Percentiles rank a stretch among this genome's conserved stretches.
These are phyloP conservation scores for Eupithecia subumbrata DNA, from an alignment of 2,888 invertebrate genomes.

Conservation along the genomic window DNA sequence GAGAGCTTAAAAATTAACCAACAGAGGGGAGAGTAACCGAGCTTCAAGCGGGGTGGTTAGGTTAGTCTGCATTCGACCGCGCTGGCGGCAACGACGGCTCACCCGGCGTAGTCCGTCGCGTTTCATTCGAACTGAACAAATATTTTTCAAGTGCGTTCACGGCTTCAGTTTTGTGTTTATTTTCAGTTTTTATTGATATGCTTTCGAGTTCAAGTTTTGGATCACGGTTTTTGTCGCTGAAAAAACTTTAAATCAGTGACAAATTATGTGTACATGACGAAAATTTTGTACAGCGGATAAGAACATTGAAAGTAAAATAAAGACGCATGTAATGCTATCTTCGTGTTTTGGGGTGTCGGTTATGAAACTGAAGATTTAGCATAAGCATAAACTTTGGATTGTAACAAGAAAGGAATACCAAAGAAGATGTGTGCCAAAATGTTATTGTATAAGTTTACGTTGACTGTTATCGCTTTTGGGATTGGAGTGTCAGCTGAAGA, in stretches of 20 bases:
- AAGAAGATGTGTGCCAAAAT: slow-evolving; percentile 84
- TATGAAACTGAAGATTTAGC: slow-evolving; percentile 75
- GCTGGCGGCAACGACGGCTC: slow-evolving; percentile 69
- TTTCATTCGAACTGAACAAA: slow-evolving; percentile 77
- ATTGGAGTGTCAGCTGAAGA: slow-evolving; percentile 84
- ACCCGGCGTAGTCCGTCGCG: slow-evolving; percentile 55
- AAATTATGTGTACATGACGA: slow-evolving; percentile 62
- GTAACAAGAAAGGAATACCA: slow-evolving; percentile 71
- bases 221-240: slow-evolving; percentile 48
- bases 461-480: slow-evolving; percentile 75
- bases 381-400: slow-evolving; percentile 62
- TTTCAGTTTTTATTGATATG: slow-evolving; percentile 57
- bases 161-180: slow-evolving; percentile 63
- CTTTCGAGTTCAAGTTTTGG: slow-evolving; percentile 44
- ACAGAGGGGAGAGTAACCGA: slow-evolving; percentile 81
- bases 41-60: slow-evolving; percentile 84
- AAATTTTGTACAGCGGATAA: slow-evolving; percentile 54
- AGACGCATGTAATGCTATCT: slow-evolving; percentile 67
- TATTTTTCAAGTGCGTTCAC: slow-evolving; percentile 69
- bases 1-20: slow-evolving; percentile 78
- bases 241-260: slow-evolving; percentile 49
- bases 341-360: slow-evolving; percentile 68
- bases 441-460: slow-evolving; percentile 80
- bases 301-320: slow-evolving; percentile 52
- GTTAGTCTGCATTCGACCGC: slow-evolving; percentile 82